Base-by-base conservation (phyloP, 2,888 invertebrate genomes). In the Tetanocera ferruginea region DNA sequence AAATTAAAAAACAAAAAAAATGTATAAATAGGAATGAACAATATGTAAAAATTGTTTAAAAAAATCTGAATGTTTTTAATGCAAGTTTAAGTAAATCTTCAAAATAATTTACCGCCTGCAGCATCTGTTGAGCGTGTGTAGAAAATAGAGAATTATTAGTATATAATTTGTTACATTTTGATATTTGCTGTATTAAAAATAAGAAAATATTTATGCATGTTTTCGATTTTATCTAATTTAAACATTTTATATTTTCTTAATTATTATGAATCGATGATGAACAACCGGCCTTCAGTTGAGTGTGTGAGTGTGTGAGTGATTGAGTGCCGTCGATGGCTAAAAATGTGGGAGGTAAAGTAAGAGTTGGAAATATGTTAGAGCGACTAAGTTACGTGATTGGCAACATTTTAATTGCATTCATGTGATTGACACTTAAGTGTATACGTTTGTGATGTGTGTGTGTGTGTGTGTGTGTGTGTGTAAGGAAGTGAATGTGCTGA, bases 111-210 rank as follows among this genome's bases (percentile, higher is more conserved):
- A 87, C 87, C 87, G 87, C 87, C 87, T 85, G 87, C 87, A 84
- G 87, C 87, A 88, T 88, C 87, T 87, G 87, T 88, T 83, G 84
- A 85, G 85, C 87, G 85, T 86, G 86, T 77, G 66, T 66, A 23
- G 55, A 67, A 72, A 75, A 75, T 67, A 75, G 67, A 75, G 55
- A 75, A 67, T 25, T 23, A 67, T 75, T 75, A 75, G 75, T 67
- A 67, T 74, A 34, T 64, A 51, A 2, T 23, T 70, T 31, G 23
- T 43, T 60, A 23, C 52, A 49, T 51, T 14, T 70, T 51, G 25
- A 25, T 25, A 51, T 70, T n/a, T 28, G 62, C 75, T 78, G 66
- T 57, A 28, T 49, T 34, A 70, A 69, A 66, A 64, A 31, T 64
- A n/a, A 34, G 17, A 57, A 60, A 28, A 23, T n/a, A n/a, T 23